A percentile compares a stretch with the other conserved stretches of the same genome.
Conservation (phyloP, 1,140 invertebrate species). For the Brachionus manjavacas region DNA sequence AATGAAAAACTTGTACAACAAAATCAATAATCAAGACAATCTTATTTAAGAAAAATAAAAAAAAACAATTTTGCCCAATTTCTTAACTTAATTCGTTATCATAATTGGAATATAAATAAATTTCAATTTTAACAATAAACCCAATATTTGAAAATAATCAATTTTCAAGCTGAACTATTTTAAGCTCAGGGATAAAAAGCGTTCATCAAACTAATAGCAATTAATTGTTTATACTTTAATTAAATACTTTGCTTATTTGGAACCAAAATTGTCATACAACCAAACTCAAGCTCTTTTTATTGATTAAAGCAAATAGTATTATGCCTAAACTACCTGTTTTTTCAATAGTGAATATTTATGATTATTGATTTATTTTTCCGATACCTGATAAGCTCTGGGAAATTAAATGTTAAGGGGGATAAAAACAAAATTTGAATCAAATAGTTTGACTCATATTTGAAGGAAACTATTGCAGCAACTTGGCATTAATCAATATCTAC, state of each 20-base stretch:
- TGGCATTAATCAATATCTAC: background rate
- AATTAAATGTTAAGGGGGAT: background rate
- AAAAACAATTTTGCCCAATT: background rate
- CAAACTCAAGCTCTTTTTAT: background rate
- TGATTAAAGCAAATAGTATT: background rate
- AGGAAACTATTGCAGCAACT: background rate
- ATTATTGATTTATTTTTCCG: background rate
- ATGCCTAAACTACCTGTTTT: background rate
- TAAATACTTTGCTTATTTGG: background rate
- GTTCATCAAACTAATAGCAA: background rate
- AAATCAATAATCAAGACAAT: constrained; percentile 13
- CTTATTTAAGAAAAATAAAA: background rate
- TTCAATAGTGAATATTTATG: background rate
- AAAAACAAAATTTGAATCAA: background rate
- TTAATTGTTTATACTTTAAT: background rate
- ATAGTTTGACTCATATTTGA: background rate
- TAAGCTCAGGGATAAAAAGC: background rate
- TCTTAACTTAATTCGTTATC: background rate
- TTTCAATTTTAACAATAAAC: background rate
- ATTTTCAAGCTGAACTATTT: constrained; percentile 4
- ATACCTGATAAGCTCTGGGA: background rate
- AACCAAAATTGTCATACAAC: background rate
- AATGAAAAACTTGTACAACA: background rate
- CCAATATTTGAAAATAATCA: background rate
- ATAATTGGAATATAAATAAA: background rate